Evolutionary conservation across 2,888 invertebrate species (phyloP).

Genomic region (Rotaria magnacalcarata): DNA sequence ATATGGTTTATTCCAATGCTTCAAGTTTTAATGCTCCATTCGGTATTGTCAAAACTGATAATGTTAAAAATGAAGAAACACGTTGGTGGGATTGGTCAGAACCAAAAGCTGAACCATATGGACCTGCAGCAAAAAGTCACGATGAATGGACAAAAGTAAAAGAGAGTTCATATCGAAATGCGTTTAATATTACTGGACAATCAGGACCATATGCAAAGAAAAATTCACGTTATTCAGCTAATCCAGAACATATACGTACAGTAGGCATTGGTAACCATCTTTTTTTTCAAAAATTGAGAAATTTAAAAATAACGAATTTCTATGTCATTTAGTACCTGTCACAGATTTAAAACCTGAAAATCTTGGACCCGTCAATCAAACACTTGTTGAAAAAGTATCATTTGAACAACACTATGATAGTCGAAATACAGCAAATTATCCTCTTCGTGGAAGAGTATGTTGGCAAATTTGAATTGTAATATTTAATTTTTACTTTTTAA

Average conservation of each 20-base stretch:
- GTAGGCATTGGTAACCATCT: neutral
- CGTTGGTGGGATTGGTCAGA: slow-evolving; percentile 23
- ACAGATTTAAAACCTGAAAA: neutral
- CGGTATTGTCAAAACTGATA: slow-evolving; percentile 25
- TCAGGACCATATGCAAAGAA: slow-evolving; percentile 7
- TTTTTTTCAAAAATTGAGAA: neutral
- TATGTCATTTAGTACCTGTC: neutral
- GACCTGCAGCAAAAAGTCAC: neutral
- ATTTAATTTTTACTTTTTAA: neutral
- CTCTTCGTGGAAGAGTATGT: neutral
- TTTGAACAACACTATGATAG: slow-evolving; percentile 20
- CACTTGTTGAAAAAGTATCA: neutral
- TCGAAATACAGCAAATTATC: neutral
- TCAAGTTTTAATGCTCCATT: slow-evolving; percentile 1
- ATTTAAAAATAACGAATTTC: too few relatives aligned
- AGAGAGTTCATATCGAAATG: slow-evolving; percentile 31
- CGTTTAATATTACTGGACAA: neutral
- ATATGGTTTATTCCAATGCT: neutral
- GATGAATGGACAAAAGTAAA: neutral
- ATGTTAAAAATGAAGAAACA: neutral
- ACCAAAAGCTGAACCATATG: neutral
- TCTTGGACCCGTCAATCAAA: neutral
- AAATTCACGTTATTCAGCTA: slow-evolving; percentile 4
- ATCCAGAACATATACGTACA: neutral
- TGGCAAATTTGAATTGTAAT: neutral